Percentiles rank a stretch among this genome's conserved stretches.
These are phyloP conservation scores for Edolisoma coerulescens DNA, from an alignment of 2,113 vertebrate genomes.

Conservation along the genomic window DNA sequence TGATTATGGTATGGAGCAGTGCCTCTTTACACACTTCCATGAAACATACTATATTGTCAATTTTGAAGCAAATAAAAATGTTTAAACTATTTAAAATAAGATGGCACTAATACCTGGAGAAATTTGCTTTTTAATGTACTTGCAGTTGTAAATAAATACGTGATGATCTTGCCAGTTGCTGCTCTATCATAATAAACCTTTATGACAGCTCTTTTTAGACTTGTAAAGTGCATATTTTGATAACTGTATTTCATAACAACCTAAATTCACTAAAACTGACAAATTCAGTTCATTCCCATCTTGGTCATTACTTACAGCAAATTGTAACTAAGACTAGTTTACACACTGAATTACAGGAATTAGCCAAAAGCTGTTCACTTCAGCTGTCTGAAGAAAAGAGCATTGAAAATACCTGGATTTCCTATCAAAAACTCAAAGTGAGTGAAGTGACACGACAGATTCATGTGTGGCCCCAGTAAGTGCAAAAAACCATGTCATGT, in stretches of 20 bases:
- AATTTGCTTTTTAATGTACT: neutral
- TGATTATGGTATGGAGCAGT: neutral
- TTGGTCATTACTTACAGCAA: constrained; percentile 12
- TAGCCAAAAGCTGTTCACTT: neutral
- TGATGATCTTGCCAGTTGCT: neutral
- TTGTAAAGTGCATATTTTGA: neutral
- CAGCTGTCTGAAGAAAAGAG: neutral
- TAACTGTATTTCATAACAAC: constrained; percentile 15
- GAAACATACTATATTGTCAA: neutral
- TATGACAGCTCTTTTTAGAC: neutral
- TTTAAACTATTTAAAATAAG: neutral
- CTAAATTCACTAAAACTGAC: constrained; percentile 4
- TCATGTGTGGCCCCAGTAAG: neutral
- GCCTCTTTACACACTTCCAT: neutral
- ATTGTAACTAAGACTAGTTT: neutral
- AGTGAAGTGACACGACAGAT: neutral
- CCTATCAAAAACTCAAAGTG: neutral
- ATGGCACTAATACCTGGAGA: neutral
- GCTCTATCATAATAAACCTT: neutral
- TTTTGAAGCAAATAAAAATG: neutral
- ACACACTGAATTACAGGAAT: neutral
- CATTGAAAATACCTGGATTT: neutral
- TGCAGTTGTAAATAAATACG: neutral
- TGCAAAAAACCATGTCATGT: neutral
- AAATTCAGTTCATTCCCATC: constrained; percentile 5